Base-by-base conservation (phyloP, 2,797 vertebrate species). In the Cottoperca gobio region DNA sequence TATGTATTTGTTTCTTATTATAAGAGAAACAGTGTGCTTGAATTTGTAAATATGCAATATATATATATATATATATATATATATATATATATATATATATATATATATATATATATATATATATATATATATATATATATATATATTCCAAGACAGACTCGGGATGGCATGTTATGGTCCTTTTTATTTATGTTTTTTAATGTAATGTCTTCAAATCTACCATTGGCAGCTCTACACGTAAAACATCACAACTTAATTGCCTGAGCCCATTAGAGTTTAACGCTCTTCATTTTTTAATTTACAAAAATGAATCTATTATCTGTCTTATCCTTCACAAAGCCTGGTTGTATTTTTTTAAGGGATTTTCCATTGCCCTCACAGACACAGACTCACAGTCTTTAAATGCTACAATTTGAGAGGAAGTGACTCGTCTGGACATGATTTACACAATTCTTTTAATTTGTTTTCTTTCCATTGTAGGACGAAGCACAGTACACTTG, bases 31-130 rank as follows among this genome's bases (percentile, higher is more conserved):
- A 24, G 4, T n/a, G 2, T 31, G 1, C 4, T 35, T 26, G 1
- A 54, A 46, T 28, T 31, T 33, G 6, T 43, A 39, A 12, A 45
- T 28, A 37, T 64, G 4, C 13, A 19, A 0, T 33, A 12, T 37
- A 35, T 33, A 6, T 33, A 33, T 33, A 33, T 8, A 33, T 7
- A 3, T 26, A 2, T 26, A 3, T 26, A 3, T 26, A n/a, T n/a
- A n/a, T n/a, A n/a, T n/a, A n/a, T n/a, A n/a, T n/a, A n/a, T n/a
- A n/a, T n/a, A n/a, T n/a, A n/a, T n/a, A n/a, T n/a, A n/a, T n/a
- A n/a, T n/a, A n/a, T n/a, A n/a, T n/a, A 4, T 35, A 0, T 35
- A 4, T 35, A 35, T 9, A 0, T 8, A 8, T 31, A 31, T 31
- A 8, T 35, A 10, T 35, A 8, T 28, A 9, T 33, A 8, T 8